Base-by-base conservation (phyloP, 2,888 invertebrate species). In the Germaria angustata region DNA sequence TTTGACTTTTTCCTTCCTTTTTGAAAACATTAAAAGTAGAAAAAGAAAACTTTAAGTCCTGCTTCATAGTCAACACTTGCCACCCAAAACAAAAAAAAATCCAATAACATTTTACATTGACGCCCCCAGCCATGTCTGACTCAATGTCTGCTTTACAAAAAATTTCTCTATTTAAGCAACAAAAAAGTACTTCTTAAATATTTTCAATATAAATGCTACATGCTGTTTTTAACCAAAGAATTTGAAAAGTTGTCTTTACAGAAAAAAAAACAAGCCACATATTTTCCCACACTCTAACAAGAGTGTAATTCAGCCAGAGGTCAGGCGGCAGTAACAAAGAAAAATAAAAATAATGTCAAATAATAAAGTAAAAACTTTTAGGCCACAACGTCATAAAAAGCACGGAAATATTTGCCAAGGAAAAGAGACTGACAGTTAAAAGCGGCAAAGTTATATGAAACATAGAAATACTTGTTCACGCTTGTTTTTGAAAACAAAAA, bases 111-210 rank as follows among this genome's bases (percentile, higher is more conserved):
- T 77, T 39, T 44, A 36, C 8, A 68, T 15, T 46, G 65, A 79
- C 82, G 73, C 81, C 78, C 82, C 15, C 79, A 66, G 73, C 78
- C 65, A 11, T 65, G 82, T 79, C 82, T 79, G 82, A 79, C 82
- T 71, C 75, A 79, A 79, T 71, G 82, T 82, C 82, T 82, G 75
- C 78, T 63, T 24, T 22, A 44, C 39, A 49, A 44, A 61, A 17
- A 59, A 51, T 51, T 71, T 46, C 39, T 17, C 11, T 13, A 51
- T 13, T 46, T 36, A 15, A 53, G 2, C 2, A 15, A 15, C 46
- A 46, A 22, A 34, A 32, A 20, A 24, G 6, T 1, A 7, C 15
- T 17, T 17, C 3, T 41, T 32, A 41, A 24, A 22, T 34, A 24
- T 46, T 39, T 63, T 57, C n/a, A 4, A 41, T 36, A 28, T 28